These are phyloP conservation scores for Hyppa rectilinea DNA, from an alignment of 2,888 invertebrate genomes.

Conservation along the genomic window DNA sequence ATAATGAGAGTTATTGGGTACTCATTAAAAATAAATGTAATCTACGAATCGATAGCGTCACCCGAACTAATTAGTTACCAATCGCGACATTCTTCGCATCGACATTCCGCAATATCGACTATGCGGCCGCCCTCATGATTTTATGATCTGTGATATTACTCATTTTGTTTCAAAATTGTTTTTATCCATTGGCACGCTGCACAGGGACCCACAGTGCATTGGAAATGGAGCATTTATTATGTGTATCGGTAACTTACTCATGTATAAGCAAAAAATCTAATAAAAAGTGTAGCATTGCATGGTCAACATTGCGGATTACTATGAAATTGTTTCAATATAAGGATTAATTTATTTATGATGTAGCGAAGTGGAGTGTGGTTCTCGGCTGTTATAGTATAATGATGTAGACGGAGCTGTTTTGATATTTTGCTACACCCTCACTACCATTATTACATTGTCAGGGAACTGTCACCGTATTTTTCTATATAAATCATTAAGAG, in stretches of 20 bases:
- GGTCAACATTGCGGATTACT: slow-evolving; percentile 66
- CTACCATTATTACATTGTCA: slow-evolving; percentile 50
- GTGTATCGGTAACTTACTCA: slow-evolving; percentile 51
- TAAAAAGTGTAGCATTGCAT: slow-evolving; percentile 50
- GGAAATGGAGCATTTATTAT: slow-evolving; percentile 65
- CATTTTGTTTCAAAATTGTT: slow-evolving; percentile 60
- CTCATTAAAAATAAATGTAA: slow-evolving; percentile 47
- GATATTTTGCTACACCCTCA: slow-evolving; percentile 40
- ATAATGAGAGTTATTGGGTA: slow-evolving; percentile 53
- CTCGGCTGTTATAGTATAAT: slow-evolving; percentile 42
- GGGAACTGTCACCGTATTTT: slow-evolving; percentile 49
- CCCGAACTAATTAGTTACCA: slow-evolving; percentile 63
- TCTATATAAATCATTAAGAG: slow-evolving; percentile 24
- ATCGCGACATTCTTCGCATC: slow-evolving; percentile 50
- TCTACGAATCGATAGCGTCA: slow-evolving; percentile 40
- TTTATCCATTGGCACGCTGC: slow-evolving; percentile 53
- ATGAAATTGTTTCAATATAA: slow-evolving; percentile 67
- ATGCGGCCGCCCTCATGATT: slow-evolving; percentile 54
- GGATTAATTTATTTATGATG: slow-evolving; percentile 65
- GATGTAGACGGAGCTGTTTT: slow-evolving; percentile 55
- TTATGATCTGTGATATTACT: slow-evolving; percentile 66
- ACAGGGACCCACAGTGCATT: slow-evolving; percentile 30
- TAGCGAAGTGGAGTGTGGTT: slow-evolving; percentile 62
- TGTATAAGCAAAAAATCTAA: slow-evolving; percentile 44
- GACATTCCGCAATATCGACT: slow-evolving; percentile 67